Conservation (phyloP, 2,797 vertebrate species). For the Rallus crepitans region DNA sequence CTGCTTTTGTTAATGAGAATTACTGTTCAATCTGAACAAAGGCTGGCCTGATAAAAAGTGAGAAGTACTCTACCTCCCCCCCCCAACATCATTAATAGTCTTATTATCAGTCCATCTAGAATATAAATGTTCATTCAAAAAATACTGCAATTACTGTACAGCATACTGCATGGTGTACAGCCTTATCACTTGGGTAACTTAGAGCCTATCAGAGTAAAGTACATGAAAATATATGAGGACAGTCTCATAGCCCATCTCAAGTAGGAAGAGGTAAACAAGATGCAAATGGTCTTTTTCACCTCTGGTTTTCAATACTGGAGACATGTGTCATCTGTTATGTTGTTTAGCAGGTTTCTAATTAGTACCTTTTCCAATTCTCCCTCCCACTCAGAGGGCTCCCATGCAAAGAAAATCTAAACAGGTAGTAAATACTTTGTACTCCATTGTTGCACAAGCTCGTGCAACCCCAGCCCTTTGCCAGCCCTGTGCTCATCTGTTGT, state of each 20-base stretch:
- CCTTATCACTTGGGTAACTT: conserved; percentile 35
- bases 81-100: not conserved
- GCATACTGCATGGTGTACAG: not conserved
- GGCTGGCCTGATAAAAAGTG: conserved; percentile 16
- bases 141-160: conserved; percentile 3
- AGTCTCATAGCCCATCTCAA: not conserved
- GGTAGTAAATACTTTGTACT: not conserved
- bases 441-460: not conserved
- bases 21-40: not conserved
- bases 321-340: not conserved
- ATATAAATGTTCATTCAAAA: conserved; percentile 34
- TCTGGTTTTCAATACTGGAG: conserved; percentile 4
- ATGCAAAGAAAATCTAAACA: not conserved
- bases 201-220: conserved; percentile 17
- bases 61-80: not conserved
- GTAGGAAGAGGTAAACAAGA: conserved; percentile 8
- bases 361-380: not conserved
- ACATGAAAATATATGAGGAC: conserved; percentile 17
- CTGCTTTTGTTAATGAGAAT: conserved; percentile 11
- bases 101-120: conserved; percentile 30
- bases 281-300: conserved; percentile 17
- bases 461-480: not conserved
- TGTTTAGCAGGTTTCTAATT: conserved; percentile 16
- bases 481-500: fast-evolving
- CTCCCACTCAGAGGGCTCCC: not conserved